phyloP scores from a whole-genome alignment of 2,888 invertebrate genomes.

The Agrypnus murinus region DNA sequence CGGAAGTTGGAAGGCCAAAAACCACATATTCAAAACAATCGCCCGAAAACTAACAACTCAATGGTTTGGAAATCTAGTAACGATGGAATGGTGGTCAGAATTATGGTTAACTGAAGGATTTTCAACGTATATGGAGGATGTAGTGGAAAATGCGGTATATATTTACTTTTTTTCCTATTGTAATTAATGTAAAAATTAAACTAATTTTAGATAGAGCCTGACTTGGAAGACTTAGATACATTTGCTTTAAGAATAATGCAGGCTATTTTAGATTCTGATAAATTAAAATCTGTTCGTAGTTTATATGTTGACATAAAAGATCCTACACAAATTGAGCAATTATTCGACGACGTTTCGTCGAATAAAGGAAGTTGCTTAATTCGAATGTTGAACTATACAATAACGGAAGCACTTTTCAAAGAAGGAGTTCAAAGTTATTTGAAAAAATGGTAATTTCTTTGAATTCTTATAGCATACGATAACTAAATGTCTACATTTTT shows the following conservation, averaged over 20 bases:
- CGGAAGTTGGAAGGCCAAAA: constrained; percentile 66
- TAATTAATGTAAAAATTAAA: constrained; percentile 10
- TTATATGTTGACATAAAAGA: constrained; percentile 73
- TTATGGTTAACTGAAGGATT: constrained; percentile 85
- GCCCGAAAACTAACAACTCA: constrained; percentile 84
- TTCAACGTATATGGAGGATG: constrained; percentile 77
- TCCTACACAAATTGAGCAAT: constrained; percentile 75
- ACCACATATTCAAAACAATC: constrained; percentile 74
- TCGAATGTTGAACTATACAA: constrained; percentile 76
- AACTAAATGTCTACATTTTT: neutral
- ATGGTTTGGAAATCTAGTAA: constrained; percentile 84
- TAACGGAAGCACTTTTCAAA: constrained; percentile 73
- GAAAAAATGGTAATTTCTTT: constrained; percentile 71
- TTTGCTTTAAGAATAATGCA: constrained; percentile 74
- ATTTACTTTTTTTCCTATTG: neutral
- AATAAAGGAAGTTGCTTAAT: constrained; percentile 74
- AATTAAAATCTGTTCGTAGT: constrained; percentile 74
- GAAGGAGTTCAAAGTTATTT: constrained; percentile 74
- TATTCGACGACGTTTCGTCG: constrained; percentile 72
- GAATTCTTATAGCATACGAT: neutral
- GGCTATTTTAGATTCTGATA: constrained; percentile 74
- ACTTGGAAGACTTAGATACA: constrained; percentile 75
- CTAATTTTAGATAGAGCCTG: constrained; percentile 73
- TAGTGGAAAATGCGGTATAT: constrained; percentile 63
- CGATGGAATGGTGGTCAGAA: constrained; percentile 82